Evolutionary conservation across 2,888 invertebrate genomes (phyloP).

Genomic region (Venusia cambrica): DNA sequence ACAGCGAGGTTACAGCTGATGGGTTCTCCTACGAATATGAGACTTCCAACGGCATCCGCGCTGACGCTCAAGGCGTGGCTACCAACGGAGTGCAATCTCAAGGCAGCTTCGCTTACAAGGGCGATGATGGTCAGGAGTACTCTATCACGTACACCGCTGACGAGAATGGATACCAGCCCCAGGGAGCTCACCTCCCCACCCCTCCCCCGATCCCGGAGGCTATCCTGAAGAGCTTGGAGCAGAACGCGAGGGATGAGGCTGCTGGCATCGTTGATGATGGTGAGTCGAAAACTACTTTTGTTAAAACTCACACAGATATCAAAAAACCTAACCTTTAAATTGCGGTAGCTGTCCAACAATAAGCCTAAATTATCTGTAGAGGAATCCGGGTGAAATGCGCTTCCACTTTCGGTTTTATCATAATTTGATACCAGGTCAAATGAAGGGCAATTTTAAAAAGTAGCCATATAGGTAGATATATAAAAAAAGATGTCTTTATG

Average conservation of each 20-base stretch:
- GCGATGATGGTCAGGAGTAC: conserved; percentile 75
- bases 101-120: conserved; percentile 73
- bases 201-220: conserved; percentile 75
- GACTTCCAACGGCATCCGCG: conserved; percentile 73
- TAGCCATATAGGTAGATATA: too few relatives aligned
- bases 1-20: conserved; percentile 71
- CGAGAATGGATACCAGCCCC: conserved; percentile 72
- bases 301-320: too few relatives aligned
- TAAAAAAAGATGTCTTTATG: too few relatives aligned
- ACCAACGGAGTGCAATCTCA: conserved; percentile 75
- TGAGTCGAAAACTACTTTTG: too few relatives aligned
- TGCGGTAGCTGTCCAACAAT: too few relatives aligned
- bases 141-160: conserved; percentile 75
- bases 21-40: conserved; percentile 73
- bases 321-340: too few relatives aligned
- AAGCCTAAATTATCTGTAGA: too few relatives aligned
- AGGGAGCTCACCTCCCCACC: conserved; percentile 72
- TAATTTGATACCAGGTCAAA: too few relatives aligned
- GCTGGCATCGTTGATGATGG: conserved; percentile 75
- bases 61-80: conserved; percentile 70
- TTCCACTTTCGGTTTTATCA: too few relatives aligned
- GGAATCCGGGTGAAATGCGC: too few relatives aligned
- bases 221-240: conserved; percentile 71
- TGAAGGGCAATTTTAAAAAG: too few relatives aligned
- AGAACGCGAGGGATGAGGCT: conserved; percentile 75